Base-by-base conservation (phyloP, 2,797 vertebrate species). In the Anguilla pacifica region DNA sequence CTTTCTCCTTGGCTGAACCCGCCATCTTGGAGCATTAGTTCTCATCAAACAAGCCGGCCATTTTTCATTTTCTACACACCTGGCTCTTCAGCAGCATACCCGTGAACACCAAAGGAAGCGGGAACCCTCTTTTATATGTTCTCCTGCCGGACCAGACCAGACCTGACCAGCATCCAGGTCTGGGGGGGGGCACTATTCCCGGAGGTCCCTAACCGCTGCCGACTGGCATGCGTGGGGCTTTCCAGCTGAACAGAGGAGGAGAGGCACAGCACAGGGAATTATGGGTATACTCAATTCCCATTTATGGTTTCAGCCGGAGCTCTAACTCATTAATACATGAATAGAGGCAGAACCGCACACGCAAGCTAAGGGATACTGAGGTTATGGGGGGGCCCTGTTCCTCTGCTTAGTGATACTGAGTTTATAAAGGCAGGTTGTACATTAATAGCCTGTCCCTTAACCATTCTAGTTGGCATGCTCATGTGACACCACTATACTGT, bases 21-120 rank as follows among this genome's bases (percentile, higher is more conserved):
- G 25, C 83, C 17, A 39, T 85, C 83, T 31, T 85, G 83, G 13
- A 39, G n/a, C n/a, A 22, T 85, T 85, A 85, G 84, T 28, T 6
- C 22, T 25, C 35, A 17, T 57, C 53, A 59, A 35, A 84, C 28
- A 19, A 6, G 57, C 55, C 59, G 7, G 39, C 84, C 53, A 28
- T 17, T 17, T 31, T 53, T 84, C 1, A 84, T 57, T 57, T 84
- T 31, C 39, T 59, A 5, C 13, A 3, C 35, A 31, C 15, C 1
- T 39, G 13, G 72, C 72, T 74, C 72, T 74, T 74, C 39, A 74
- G 35, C 35, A 25, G 64, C 15, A 67, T 10, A 10, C 4, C 7
- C 25, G 1, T 25, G n/a, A 25, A 6, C n/a, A n/a, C 25, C n/a
- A 28, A 2, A n/a, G 6, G 64, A 67, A 28, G 25, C 6, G 25